These are phyloP conservation scores for Frankliniella intonsa DNA, from an alignment of 2,888 invertebrate species.

Conservation along the genomic window DNA sequence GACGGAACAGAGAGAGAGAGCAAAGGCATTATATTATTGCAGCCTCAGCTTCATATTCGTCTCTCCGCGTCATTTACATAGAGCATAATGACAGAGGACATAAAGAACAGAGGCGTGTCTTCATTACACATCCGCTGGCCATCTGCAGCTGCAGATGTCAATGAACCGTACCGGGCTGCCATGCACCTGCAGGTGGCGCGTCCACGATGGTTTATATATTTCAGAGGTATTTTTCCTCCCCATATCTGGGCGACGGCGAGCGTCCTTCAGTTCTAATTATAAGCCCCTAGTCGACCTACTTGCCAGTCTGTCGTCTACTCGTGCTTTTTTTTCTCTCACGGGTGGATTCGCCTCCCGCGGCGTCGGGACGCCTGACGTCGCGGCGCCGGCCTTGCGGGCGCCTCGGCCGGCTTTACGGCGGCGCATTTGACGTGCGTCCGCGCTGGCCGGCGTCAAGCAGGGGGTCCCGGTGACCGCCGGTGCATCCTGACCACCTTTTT, in stretches of 20 bases:
- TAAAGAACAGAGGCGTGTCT: conserved; percentile 13
- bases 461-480: neutral
- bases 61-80: neutral
- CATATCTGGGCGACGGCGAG: too few species aligned
- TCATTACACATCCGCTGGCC: neutral
- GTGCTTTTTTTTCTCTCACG: too few species aligned
- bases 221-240: too few species aligned
- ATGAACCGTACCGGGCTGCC: neutral
- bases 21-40: neutral
- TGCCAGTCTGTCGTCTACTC: too few species aligned
- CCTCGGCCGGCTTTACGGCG: neutral
- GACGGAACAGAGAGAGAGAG: neutral
- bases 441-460: neutral
- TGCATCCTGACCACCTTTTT: neutral
- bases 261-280: too few species aligned
- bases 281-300: too few species aligned
- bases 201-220: too few species aligned
- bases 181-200: too few species aligned
- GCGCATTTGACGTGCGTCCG: neutral
- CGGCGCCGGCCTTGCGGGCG: neutral
- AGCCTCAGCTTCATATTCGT: neutral
- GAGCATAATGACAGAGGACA: neutral
- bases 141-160: too few species aligned
- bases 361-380: neutral
- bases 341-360: neutral